Base-by-base conservation (phyloP, 2,888 invertebrate species). In the Temnothorax rugatulus region DNA sequence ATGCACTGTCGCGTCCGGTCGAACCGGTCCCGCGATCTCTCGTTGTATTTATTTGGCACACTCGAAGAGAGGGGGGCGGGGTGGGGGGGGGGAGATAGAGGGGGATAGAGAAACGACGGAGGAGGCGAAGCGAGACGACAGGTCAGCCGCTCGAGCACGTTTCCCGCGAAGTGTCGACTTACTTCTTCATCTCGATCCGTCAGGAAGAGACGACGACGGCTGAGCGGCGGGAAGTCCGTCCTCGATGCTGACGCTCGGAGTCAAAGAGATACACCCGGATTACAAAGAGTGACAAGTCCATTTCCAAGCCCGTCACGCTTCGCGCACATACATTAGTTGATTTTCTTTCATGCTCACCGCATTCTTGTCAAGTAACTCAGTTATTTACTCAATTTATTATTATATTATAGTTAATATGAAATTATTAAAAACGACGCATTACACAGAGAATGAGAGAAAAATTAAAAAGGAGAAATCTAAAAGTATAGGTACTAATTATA, bases 1-100 rank as follows among this genome's bases (percentile, higher is more conserved):
- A 89, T 89, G 91, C 86, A 88, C 84, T 84, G 85, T 83, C 89
- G 89, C 87, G 89, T 91, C 91, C 90, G 90, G 87, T 87, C 86
- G 84, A 91, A 91, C 91, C 90, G 90, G 90, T 92, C 90, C 87
- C 87, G 86, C 86, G 87, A 89, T 88, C 89, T 91, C 89, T 88
- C 89, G 86, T 66, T 75, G 87, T 88, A 88, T 90, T 91, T 89
- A 90, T 91, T 90, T 84, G 88, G 90, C 86, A 85, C 83, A 87
- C 77, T 87, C 82, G 52, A 25, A 21, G 44, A 34, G 13, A 34
- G 13, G 18, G 29, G 21, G 47, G 38, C 9, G 57, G 25, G 4
- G 29, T 29, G 29, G 29, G 29, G 25, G 29, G 4, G 29, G 29
- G 25, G 29, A 0, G 29, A 29, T 29, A 4, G 4, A 29, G 29